Evolutionary conservation across 1,140 invertebrate species (phyloP), one percentile per base, ranked within the genome.

Genomic region (Callitettix versicolor): DNA sequence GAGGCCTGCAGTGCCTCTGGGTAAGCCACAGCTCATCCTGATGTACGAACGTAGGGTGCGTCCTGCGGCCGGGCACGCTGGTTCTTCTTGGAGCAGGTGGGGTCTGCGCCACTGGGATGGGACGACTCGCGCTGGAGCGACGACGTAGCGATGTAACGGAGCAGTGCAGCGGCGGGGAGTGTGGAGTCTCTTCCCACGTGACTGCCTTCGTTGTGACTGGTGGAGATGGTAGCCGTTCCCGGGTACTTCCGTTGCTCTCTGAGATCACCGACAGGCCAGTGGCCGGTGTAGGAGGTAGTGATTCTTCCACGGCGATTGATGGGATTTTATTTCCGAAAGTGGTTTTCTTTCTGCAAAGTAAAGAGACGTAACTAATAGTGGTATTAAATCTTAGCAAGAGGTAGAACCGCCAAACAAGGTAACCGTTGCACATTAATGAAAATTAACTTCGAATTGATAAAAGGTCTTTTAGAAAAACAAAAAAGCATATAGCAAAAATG

Each of bases 71-170:
- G 1, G 63, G 61, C 40, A 61, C 55, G 9, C 61, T 58, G n/a
- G 60, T 62, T 21, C 58, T 53, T 22, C 61, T 36, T 17, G 55
- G 55, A 9, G 48, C 55, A n/a, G 55, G 55, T 1, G 49, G 48
- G 3, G 55, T 52, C 57, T 61, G 24, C 48, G 53, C 34, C 57
- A 30, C 30, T 67, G 68, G 67, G 4, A 60, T 64, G n/a, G 71
- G 73, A 5, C 52, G 50, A 11, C 50, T 38, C 9, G 57, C 71
- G 43, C 71, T 73, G 18, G 70, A 70, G 57, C 72, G 62, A 42
- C 73, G 62, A 30, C 69, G 66, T 15, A 69, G 53, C 14, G 64
- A 65, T 17, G 63, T 57, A 1, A 70, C 66, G 1, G 71, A 68
- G 14, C 4, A n/a, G 20, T 33, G 18, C 12, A 33, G 44, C 9